phyloP scores from a whole-genome alignment of 2,113 vertebrate species.

The Trematomus loennbergii region DNA sequence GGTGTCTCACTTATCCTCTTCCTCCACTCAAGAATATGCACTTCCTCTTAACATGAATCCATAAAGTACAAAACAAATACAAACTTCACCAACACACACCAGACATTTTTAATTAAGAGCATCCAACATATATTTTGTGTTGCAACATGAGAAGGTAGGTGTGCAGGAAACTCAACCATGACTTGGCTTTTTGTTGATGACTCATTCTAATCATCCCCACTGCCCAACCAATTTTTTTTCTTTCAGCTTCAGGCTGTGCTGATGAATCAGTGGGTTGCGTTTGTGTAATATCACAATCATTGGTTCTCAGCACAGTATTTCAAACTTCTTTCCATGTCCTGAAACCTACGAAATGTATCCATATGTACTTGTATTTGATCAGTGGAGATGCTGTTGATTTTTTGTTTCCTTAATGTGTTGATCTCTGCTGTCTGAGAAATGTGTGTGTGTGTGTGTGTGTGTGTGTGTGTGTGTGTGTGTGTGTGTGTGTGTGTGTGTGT shows the following conservation, averaged over 20 bases:
- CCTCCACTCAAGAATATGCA: not conserved
- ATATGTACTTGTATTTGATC: too few species aligned
- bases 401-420: too few species aligned
- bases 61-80: not conserved
- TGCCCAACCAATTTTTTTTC: not conserved
- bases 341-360: too few species aligned
- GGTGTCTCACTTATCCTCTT: not conserved
- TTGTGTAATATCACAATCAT: too few species aligned
- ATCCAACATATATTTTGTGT: constrained; percentile 26
- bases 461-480: too few species aligned
- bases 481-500: constrained; percentile 3
- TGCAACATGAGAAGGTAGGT: constrained; percentile 40
- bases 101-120: not conserved
- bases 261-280: too few species aligned
- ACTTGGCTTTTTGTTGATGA: constrained; percentile 52
- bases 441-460: not conserved
- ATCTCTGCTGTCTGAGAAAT: too few species aligned
- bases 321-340: too few species aligned
- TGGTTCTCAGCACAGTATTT: too few species aligned
- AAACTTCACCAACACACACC: not conserved
- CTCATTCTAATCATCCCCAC: constrained; percentile 43
- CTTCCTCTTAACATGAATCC: not conserved
- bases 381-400: too few species aligned
- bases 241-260: too few species aligned
- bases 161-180: constrained; percentile 15